Conservation (phyloP, 1,140 invertebrate species). For the Aphaenogaster floridana region DNA sequence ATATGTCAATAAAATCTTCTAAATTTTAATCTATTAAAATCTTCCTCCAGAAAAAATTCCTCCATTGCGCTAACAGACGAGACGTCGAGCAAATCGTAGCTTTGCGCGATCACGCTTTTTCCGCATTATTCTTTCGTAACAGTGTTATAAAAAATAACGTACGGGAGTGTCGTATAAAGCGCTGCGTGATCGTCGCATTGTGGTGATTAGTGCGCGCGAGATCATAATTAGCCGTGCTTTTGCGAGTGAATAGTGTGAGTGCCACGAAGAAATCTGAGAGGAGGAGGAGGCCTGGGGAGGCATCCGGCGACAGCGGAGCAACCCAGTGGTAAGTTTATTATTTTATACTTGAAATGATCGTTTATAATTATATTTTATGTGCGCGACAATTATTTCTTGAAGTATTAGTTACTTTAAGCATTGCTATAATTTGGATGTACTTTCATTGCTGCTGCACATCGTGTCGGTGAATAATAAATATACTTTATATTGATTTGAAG, state of each 20-base stretch:
- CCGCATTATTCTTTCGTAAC: not conserved
- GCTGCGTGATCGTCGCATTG: not conserved
- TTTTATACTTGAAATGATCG: constrained; percentile 19
- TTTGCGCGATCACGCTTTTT: not conserved
- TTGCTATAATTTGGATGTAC: not conserved
- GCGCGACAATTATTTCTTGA: constrained; percentile 7
- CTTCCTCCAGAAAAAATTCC: not conserved
- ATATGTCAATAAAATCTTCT: not conserved
- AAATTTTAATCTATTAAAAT: not conserved
- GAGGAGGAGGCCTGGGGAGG: not conserved
- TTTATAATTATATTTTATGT: constrained; percentile 27
- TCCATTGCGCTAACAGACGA: not conserved
- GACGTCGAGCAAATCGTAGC: not conserved
- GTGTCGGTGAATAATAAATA: not conserved
- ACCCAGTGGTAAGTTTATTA: constrained; percentile 3
- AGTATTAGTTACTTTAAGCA: not conserved
- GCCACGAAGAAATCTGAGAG: constrained; percentile 8
- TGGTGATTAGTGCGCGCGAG: not conserved
- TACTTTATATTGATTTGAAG: not conserved
- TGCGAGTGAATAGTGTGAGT: not conserved
- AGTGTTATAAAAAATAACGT: not conserved
- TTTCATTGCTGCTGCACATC: not conserved
- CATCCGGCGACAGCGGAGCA: not conserved
- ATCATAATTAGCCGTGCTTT: constrained; percentile 3
- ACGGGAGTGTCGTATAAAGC: not conserved